Conservation (phyloP, 2,888 invertebrate species). For the Teleiodes luculella region DNA sequence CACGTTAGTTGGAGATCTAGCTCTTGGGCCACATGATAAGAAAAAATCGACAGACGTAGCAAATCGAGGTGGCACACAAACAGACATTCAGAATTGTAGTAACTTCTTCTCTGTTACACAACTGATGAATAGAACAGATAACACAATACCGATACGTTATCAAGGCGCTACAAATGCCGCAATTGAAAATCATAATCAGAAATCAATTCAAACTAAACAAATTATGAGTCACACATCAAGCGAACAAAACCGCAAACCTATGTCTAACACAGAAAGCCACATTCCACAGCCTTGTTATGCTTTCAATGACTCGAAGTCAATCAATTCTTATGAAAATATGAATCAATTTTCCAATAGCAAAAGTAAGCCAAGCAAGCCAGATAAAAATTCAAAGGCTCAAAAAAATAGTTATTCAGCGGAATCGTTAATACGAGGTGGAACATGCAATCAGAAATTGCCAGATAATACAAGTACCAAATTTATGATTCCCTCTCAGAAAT, state of each 20-base stretch:
- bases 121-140: slow-evolving; percentile 63
- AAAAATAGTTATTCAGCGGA: slow-evolving; percentile 72
- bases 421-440: slow-evolving; percentile 61
- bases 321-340: slow-evolving; percentile 53
- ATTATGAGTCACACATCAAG: slow-evolving; percentile 45
- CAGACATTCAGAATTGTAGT: slow-evolving; percentile 62
- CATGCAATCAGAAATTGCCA: slow-evolving; percentile 56
- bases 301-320: slow-evolving; percentile 57
- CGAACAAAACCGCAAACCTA: slow-evolving; percentile 52
- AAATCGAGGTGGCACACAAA: slow-evolving; percentile 44
- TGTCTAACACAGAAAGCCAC: slow-evolving; percentile 53
- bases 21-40: slow-evolving; percentile 69
- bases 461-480: slow-evolving; percentile 55
- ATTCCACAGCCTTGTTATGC: slow-evolving; percentile 57
- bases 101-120: slow-evolving; percentile 72
- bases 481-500: slow-evolving; percentile 57
- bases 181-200: slow-evolving; percentile 43
- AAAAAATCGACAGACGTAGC: slow-evolving; percentile 56
- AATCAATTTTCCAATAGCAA: slow-evolving; percentile 53
- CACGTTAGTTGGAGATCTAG: slow-evolving; percentile 68
- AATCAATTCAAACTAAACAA: slow-evolving; percentile 50
- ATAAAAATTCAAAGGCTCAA: slow-evolving; percentile 57
- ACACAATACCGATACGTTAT: slow-evolving; percentile 53
- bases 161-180: slow-evolving; percentile 38
- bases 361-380: slow-evolving; percentile 52